Percentiles rank a stretch among this genome's conserved stretches.
Evolutionary conservation across 2,113 vertebrate species (phyloP).

Genomic region (Colossoma macropomum): DNA sequence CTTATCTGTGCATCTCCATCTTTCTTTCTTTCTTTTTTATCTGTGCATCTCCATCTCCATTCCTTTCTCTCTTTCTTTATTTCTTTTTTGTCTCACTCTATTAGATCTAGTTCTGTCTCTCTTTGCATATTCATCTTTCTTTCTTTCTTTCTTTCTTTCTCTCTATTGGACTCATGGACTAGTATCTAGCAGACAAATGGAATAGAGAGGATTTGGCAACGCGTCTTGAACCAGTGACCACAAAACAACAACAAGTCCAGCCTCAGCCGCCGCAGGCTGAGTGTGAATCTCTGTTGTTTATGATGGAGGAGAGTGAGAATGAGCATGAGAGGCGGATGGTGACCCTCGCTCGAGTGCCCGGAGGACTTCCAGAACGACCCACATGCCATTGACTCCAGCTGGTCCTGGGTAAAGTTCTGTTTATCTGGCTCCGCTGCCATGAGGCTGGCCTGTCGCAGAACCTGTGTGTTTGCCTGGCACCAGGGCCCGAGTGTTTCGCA

Average conservation of each 20-base stretch:
- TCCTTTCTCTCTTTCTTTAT: not conserved
- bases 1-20: no score
- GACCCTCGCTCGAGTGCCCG: constrained; percentile 65
- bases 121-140: no score
- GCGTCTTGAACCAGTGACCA: not conserved
- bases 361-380: constrained; percentile 67
- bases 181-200: no score
- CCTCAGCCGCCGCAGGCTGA: no score
- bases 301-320: constrained; percentile 12
- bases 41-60: no score
- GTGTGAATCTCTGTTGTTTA: not conserved
- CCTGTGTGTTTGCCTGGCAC: not conserved
- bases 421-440: not conserved
- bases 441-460: not conserved
- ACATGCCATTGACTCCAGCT: constrained; percentile 67
- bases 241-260: not conserved
- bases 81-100: not conserved
- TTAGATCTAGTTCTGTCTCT: no score
- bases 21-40: no score
- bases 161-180: not conserved
- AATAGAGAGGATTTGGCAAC: constrained; percentile 2
- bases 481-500: not conserved
- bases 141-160: not conserved
- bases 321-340: constrained; percentile 65
- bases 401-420: constrained; percentile 76